Percentiles rank a stretch among this genome's conserved stretches.
These are phyloP conservation scores for Lepidurus couesii DNA, from an alignment of 1,140 invertebrate species.

Conservation along the genomic window DNA sequence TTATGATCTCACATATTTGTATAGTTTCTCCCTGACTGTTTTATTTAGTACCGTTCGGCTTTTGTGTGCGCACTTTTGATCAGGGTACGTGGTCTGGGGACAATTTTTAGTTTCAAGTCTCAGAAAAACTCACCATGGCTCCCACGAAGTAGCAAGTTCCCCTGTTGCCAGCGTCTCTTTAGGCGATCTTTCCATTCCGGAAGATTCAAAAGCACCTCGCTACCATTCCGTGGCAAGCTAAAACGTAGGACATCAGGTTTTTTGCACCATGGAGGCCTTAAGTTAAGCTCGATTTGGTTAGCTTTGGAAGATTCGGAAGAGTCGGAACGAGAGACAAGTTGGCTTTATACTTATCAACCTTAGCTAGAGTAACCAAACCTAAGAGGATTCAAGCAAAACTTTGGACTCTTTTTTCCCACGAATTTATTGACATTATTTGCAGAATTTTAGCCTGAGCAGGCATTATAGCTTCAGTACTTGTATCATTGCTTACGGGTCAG, in stretches of 20 bases:
- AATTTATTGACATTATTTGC: neutral
- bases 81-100: neutral
- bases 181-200: neutral
- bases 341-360: constrained; percentile 3
- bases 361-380: neutral
- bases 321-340: neutral
- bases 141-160: neutral
- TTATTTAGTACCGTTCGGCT: neutral
- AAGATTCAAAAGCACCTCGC: neutral
- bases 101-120: neutral
- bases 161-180: neutral
- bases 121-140: neutral
- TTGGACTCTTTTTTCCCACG: neutral
- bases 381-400: constrained; percentile 15
- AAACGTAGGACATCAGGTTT: neutral
- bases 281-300: neutral
- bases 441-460: too few relatives aligned
- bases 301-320: neutral
- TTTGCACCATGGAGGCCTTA: neutral
- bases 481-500: too few relatives aligned
- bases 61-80: neutral
- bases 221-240: neutral
- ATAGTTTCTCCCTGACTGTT: neutral
- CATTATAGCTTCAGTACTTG: too few relatives aligned
- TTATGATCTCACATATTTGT: neutral